phyloP scores from a whole-genome alignment of 2,797 vertebrate genomes.

The Pterois miles region DNA sequence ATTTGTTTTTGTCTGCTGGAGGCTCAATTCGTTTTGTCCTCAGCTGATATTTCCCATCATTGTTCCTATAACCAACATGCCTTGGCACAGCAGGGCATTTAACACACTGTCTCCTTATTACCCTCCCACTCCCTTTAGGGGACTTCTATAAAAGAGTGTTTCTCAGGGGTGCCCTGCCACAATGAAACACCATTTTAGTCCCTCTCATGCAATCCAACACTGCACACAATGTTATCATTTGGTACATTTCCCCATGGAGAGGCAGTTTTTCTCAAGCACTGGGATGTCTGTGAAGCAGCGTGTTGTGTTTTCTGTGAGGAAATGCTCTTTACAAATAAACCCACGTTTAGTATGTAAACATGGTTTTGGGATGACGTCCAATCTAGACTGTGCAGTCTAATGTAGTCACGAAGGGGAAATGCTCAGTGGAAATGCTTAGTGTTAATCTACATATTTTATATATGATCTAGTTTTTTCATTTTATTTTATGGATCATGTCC shows the following conservation, averaged over 20 bases:
- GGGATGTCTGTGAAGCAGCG: conserved; percentile 11
- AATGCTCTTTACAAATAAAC: conserved; percentile 35
- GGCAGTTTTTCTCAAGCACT: conserved; percentile 18
- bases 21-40: conserved; percentile 19
- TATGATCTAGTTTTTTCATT: background rate
- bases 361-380: conserved; percentile 36
- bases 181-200: conserved; percentile 62
- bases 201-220: conserved; percentile 55
- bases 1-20: conserved; percentile 1
- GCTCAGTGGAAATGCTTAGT: background rate
- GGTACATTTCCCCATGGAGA: conserved; percentile 57
- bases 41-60: conserved; percentile 51
- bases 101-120: conserved; percentile 41
- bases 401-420: background rate
- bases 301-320: conserved; percentile 48
- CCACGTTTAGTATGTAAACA: conserved; percentile 32
- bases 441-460: conserved; percentile 6
- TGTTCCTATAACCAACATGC: conserved; percentile 38
- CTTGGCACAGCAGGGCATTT: conserved; percentile 45
- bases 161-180: conserved; percentile 64
- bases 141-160: conserved; percentile 45
- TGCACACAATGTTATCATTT: conserved; percentile 68
- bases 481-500: background rate
- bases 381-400: conserved; percentile 2
- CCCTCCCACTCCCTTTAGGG: conserved; percentile 40